Evolutionary conservation across 1,140 invertebrate genomes (phyloP).

Genomic region (Drosophila asahinai): DNA sequence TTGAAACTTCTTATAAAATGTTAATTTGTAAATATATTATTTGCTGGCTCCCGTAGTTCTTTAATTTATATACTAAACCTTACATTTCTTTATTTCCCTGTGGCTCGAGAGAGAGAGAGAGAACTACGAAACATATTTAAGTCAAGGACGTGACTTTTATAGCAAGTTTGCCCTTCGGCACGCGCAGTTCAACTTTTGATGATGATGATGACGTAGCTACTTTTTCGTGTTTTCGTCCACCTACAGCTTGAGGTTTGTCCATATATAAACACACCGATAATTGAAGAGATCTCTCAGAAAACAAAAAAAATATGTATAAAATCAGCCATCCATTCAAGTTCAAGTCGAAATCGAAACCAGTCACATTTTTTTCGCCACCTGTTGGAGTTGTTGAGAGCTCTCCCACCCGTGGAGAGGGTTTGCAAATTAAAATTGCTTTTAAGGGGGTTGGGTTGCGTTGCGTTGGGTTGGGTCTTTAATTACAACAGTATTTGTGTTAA

Average conservation of each 20-base stretch:
- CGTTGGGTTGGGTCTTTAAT: conserved; percentile 27
- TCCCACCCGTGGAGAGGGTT: conserved; percentile 17
- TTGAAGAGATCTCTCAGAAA: conserved; percentile 16
- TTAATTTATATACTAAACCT: conserved; percentile 11
- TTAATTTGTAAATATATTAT: conserved; percentile 28
- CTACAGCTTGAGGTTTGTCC: conserved; percentile 26
- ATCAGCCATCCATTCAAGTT: conserved; percentile 43
- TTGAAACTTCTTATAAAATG: conserved; percentile 28
- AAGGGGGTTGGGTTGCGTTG: conserved; percentile 10
- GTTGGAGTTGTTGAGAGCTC: conserved; percentile 21
- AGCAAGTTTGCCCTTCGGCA: conserved; percentile 72
- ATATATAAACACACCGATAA: conserved; percentile 22
- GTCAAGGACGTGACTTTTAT: conserved; percentile 79
- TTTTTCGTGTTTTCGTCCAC: conserved; percentile 10
- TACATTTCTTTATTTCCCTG: conserved; percentile 31
- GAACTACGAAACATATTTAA: conserved; percentile 59
- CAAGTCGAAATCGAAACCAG: conserved; percentile 51
- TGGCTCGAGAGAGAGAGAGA: conserved; percentile 10
- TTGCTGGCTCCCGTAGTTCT: conserved; percentile 1
- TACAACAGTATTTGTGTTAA: conserved; percentile 10
- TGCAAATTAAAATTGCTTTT: conserved; percentile 18
- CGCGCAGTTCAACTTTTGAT: conserved; percentile 47
- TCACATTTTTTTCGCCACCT: conserved; percentile 32
- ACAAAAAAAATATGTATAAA: not conserved
- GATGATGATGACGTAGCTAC: conserved; percentile 40